A percentile compares a stretch with the other conserved stretches of the same genome.
These are phyloP conservation scores for Odontomyia ornata DNA, from an alignment of 2,888 invertebrate genomes.

Conservation along the genomic window DNA sequence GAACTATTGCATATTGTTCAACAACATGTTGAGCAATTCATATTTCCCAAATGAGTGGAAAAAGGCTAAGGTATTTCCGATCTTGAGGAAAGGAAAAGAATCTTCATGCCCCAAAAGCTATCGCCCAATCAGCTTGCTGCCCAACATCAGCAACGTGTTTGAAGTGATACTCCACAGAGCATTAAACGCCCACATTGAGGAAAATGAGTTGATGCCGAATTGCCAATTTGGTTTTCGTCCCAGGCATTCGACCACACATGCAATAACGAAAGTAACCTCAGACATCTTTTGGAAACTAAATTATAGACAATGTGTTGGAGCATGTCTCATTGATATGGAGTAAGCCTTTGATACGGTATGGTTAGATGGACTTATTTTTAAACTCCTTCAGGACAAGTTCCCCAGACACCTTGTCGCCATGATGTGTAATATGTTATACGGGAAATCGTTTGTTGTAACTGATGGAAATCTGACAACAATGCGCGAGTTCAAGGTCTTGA, in stretches of 20 bases:
- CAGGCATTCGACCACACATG: slow-evolving; percentile 51
- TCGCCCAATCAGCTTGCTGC: slow-evolving; percentile 53
- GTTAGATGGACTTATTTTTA: slow-evolving; percentile 51
- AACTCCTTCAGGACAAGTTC: slow-evolving; percentile 49
- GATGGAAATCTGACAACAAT: background rate
- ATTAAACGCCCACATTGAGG: slow-evolving; percentile 34
- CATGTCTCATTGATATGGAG: slow-evolving; percentile 21
- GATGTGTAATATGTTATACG: slow-evolving; percentile 31
- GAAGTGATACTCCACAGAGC: slow-evolving; percentile 49
- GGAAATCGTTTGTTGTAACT: background rate
- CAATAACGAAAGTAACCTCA: slow-evolving; percentile 13
- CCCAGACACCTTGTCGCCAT: slow-evolving; percentile 51
- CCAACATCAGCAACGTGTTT: slow-evolving; percentile 53
- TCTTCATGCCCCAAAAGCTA: slow-evolving; percentile 46
- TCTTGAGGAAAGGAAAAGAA: slow-evolving; percentile 51
- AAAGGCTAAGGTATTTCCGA: too few relatives aligned
- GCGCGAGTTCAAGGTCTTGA: background rate
- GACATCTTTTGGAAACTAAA: slow-evolving; percentile 20
- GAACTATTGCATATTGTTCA: too few relatives aligned
- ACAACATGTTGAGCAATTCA: too few relatives aligned
- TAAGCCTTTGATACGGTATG: slow-evolving; percentile 50
- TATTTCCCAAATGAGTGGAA: too few relatives aligned
- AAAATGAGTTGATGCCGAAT: slow-evolving; percentile 51
- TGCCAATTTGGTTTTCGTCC: slow-evolving; percentile 53
- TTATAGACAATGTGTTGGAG: slow-evolving; percentile 2